Base-by-base conservation (phyloP, 1,140 invertebrate genomes). In the Lepidurus arcticus region DNA sequence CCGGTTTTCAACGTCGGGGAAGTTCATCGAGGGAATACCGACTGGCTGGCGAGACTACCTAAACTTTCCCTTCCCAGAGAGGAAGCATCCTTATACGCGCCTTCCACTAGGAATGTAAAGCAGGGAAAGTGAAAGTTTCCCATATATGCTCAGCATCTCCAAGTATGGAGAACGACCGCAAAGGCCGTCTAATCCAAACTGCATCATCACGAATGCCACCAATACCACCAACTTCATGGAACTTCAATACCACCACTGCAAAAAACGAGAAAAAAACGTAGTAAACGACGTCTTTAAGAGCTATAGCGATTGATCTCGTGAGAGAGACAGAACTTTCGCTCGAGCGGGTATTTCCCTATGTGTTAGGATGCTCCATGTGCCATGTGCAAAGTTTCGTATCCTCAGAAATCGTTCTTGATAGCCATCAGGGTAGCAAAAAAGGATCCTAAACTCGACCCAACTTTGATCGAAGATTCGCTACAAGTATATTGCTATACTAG, bases 381-480 rank as follows among this genome's bases (percentile, higher is more conserved):
- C 53, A 21, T 65, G 53, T 65, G 53, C 53, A 65, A 21, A 65
- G 53, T 65, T 65, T 65, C 53, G 53, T 65, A 13, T 65, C 16
- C 53, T n/a, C 13, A 65, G 9, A 21, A 65, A 65, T 65, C 13
- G 53, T 7, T 65, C 53, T 21, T n/a, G 53, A 65, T 65, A 65
- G 53, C 53, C 8, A 7, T 21, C 16, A 13, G 53, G 21, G 21
- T 7, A 16, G 16, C 16, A 65, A 65, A 65, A 53, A 16, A 21
- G 13, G 21, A 65, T 13, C 1, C 16, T 65, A n/a, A 16, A 65
- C 16, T 47, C 45, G 16, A n/a, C 7, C 13, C 13, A 10, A 7
- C 21, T 65, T 21, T 21, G 8, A 21, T 5, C 9, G 5, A 65
- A 65, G n/a, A 65, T 8, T 9, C 21, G n/a, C 53, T 47, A 16